Evolutionary conservation across 2,797 vertebrate genomes (phyloP).

Genomic region (Numenius phaeopus): DNA sequence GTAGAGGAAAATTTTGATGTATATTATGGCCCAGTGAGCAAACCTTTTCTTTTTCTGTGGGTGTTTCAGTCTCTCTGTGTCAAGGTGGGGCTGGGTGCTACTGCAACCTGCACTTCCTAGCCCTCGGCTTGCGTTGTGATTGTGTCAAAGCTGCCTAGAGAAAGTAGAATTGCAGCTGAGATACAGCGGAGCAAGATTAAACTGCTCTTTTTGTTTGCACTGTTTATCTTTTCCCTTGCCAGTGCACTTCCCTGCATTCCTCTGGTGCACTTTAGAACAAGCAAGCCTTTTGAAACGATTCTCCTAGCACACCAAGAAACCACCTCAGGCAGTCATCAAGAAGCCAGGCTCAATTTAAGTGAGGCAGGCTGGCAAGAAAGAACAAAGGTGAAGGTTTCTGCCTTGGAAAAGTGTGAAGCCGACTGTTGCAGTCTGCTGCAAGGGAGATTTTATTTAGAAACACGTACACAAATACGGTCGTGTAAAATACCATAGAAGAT

Average conservation of each 20-base stretch:
- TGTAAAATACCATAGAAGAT: background rate
- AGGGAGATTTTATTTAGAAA: constrained; percentile 9
- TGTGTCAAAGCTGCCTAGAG: background rate
- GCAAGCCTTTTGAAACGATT: constrained; percentile 24
- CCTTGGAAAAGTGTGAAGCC: constrained; percentile 18
- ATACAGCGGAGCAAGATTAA: constrained; percentile 22
- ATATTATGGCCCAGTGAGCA: background rate
- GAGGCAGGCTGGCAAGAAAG: constrained; percentile 10
- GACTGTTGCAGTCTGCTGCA: background rate
- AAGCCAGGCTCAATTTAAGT: constrained; percentile 8
- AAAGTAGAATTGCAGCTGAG: constrained; percentile 30
- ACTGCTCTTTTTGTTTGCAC: constrained; percentile 26
- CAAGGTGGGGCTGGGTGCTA: background rate
- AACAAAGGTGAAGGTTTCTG: constrained; percentile 52
- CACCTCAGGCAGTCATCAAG: background rate
- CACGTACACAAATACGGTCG: background rate
- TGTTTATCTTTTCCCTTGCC: constrained; percentile 33
- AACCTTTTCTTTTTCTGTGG: background rate
- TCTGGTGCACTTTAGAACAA: constrained; percentile 37
- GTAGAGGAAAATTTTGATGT: background rate
- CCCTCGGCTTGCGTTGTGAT: accelerated
- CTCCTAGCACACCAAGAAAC: constrained; percentile 6
- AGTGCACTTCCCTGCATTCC: background rate
- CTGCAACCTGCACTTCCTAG: background rate
- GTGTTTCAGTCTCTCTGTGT: background rate